Evolutionary conservation across 2,113 vertebrate genomes (phyloP), one percentile per base, ranked within the genome.

Genomic region (Spermophilus dauricus): DNA sequence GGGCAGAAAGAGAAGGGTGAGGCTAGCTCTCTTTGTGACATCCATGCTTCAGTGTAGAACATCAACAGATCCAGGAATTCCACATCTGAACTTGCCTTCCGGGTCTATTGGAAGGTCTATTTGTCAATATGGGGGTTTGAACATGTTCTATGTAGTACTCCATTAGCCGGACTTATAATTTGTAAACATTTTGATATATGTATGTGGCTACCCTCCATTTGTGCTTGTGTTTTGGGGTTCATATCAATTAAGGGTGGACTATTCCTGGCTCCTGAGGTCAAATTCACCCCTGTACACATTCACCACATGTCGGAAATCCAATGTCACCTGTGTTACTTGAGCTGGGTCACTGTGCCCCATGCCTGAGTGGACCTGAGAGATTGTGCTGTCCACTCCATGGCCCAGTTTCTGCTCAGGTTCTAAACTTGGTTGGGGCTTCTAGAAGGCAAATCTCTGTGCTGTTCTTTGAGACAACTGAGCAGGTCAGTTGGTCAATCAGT

Each of bases 21-120:
- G 0, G 0, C 8, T 5, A 53, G 0, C 8, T 58, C 90, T 90
- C 32, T 14, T 0, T 1, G 0, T 42, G 4, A 0, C 39, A 78
- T 80, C 72, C 70, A 17, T 65, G 32, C 16, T 95, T 95, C 45
- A 67, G 4, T 75, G 58, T 80, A 75, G 75, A 75, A 58, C 58
- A 26, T 67, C n/a, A 39, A 32, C 9, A 51, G 32, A 3, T 48
- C 37, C 10, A 14, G 30, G 67, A 53, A 32, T 30, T 65, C 32
- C 32, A 4, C 34, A 14, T 32, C 18, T 67, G 34, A 85, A 9
- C n/a, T 37, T 26, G 28, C 30, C 51, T 78, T 51, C 89, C 58
- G 5, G 65, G 24, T 61, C 17, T 24, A 8, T 18, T 26, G 28
- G 42, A 63, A 53, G n/a, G 53, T 30, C 26, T 61, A 0, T 24